These are phyloP conservation scores for Ceratina calcarata DNA, from an alignment of 1,140 invertebrate genomes.

Conservation along the genomic window DNA sequence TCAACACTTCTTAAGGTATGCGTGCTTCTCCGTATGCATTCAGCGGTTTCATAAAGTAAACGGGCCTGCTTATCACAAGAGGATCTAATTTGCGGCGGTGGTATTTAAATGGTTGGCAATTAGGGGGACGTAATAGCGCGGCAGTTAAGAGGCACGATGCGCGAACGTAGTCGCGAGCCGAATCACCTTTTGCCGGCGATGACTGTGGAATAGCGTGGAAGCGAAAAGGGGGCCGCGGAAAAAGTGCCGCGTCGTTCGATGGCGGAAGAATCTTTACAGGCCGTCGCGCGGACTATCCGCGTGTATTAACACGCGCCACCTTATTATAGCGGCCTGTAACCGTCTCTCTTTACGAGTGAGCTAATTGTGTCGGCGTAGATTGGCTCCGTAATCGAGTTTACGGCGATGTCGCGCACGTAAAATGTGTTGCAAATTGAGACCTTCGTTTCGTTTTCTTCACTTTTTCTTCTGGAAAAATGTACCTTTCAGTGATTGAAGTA, in stretches of 20 bases:
- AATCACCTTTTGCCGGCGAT: slow-evolving; percentile 30
- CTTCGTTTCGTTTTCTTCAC: background rate
- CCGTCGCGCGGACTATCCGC: slow-evolving; percentile 43
- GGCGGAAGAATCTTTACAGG: background rate
- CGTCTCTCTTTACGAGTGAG: slow-evolving; percentile 61
- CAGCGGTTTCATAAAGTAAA: no score
- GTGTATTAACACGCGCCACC: slow-evolving; percentile 65
- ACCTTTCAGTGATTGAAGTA: no score
- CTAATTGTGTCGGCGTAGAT: slow-evolving; percentile 64
- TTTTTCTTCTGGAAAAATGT: background rate
- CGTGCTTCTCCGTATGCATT: no score
- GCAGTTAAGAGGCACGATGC: slow-evolving; percentile 59
- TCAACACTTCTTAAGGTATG: no score
- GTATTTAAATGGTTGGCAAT: slow-evolving; percentile 69
- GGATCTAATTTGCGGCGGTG: slow-evolving; percentile 55
- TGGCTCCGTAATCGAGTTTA: slow-evolving; percentile 64
- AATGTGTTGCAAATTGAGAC: background rate
- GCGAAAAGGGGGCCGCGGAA: slow-evolving; percentile 20
- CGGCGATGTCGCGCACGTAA: slow-evolving; percentile 35
- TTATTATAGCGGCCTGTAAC: slow-evolving; percentile 33
- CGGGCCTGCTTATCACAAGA: slow-evolving; percentile 28
- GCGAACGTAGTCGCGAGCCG: slow-evolving; percentile 44
- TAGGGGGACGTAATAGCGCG: slow-evolving; percentile 65
- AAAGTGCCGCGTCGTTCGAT: background rate
- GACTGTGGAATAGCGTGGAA: no score